Conservation (phyloP, 2,888 invertebrate genomes). For the Coecobrya sp. region DNA sequence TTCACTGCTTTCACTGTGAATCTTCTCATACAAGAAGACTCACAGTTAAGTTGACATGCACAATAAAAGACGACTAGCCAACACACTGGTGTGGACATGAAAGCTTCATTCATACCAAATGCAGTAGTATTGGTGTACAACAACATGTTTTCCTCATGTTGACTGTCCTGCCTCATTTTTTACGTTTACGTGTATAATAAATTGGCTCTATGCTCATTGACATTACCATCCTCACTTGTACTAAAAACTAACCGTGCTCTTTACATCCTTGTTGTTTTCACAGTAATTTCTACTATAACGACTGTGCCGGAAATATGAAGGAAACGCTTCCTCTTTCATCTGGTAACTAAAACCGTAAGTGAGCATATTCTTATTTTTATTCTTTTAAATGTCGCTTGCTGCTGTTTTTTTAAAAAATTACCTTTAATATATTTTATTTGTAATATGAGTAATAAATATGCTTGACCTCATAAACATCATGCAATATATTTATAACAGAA, state of each 20-base stretch:
- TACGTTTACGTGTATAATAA: slow-evolving; percentile 20
- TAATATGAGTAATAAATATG: slow-evolving; percentile 1
- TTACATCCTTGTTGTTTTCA: slow-evolving; percentile 37
- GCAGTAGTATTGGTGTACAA: not conserved
- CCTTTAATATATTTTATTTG: not conserved
- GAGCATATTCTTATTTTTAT: not conserved
- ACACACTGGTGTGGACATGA: too few relatives aligned
- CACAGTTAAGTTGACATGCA: not conserved
- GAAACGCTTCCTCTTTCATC: slow-evolving; percentile 56
- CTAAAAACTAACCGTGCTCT: slow-evolving; percentile 29
- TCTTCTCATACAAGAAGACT: not conserved
- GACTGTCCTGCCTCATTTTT: not conserved
- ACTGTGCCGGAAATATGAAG: slow-evolving; percentile 68
- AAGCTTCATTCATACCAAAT: too few relatives aligned
- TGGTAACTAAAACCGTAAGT: slow-evolving; percentile 52
- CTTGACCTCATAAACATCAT: not conserved
- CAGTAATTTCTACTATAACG: slow-evolving; percentile 50
- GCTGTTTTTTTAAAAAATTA: not conserved
- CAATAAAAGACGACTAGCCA: not conserved
- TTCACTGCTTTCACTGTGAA: not conserved
- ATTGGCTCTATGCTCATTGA: not conserved
- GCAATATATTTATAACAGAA: not conserved
- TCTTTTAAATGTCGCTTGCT: not conserved
- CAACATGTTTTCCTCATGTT: not conserved
- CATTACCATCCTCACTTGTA: not conserved